Conservation (phyloP, 30 jellyfish, hydroid and myxozoan genomes). For the Haliclystus octoradiatus region DNA sequence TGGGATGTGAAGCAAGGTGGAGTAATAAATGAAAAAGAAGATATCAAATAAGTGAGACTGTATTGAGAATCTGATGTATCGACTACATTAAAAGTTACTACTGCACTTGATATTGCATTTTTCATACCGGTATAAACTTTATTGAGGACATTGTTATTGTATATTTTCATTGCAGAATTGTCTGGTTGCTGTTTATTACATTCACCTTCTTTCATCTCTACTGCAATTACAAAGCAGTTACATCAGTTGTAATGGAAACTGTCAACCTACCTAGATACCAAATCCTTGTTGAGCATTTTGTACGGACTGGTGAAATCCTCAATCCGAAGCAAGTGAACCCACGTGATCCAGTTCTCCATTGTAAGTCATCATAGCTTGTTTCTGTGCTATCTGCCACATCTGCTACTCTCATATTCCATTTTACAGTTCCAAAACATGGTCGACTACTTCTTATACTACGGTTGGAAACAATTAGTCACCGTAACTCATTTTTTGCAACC, state of each 20-base stretch:
- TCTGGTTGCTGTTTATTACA: conserved; percentile 49
- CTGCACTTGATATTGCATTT: too few relatives aligned
- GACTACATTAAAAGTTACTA: too few relatives aligned
- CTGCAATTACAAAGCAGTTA: conserved; percentile 77
- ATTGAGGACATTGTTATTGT: too few relatives aligned
- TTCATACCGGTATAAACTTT: too few relatives aligned
- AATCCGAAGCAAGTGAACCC: conserved; percentile 54
- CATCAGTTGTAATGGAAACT: conserved; percentile 90
- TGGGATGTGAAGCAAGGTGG: too few relatives aligned
- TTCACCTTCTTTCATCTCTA: conserved; percentile 73
- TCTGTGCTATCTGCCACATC: not conserved
- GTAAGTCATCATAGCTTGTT: conserved; percentile 18
- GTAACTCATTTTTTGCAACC: not conserved
- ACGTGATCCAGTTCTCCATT: conserved; percentile 70
- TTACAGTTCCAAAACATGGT: not conserved
- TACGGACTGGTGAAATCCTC: conserved; percentile 12
- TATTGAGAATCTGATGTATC: too few relatives aligned
- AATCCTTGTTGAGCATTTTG: conserved; percentile 36
- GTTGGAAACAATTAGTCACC: not conserved
- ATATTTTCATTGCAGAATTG: conserved; percentile 34
- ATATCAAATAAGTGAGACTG: too few relatives aligned
- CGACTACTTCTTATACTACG: not conserved
- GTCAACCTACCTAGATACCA: conserved; percentile 64
- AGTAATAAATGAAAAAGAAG: too few relatives aligned
- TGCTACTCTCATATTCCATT: not conserved